phyloP scores from a whole-genome alignment of 1,140 invertebrate species.

The Halyomorpha halys region DNA sequence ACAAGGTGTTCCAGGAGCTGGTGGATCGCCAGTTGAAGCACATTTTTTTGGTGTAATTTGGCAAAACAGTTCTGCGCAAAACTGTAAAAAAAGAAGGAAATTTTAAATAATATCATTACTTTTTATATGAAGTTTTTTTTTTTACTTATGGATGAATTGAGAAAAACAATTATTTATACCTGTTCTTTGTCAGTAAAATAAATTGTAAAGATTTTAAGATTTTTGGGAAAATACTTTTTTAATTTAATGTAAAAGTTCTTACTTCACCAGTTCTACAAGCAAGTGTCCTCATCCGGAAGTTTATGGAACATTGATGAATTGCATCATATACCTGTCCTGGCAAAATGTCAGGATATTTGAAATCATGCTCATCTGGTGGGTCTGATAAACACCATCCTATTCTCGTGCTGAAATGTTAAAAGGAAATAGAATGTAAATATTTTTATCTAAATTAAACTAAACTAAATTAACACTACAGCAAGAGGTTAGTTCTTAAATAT shows the following conservation, averaged over 20 bases:
- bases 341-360: constrained; percentile 44
- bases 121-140: too few species aligned
- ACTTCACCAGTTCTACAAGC: constrained; percentile 23
- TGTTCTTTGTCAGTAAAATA: too few species aligned
- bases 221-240: neutral
- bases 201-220: too few species aligned
- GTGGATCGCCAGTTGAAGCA: constrained; percentile 45
- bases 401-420: constrained; percentile 40
- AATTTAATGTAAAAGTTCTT: neutral
- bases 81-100: constrained; percentile 21
- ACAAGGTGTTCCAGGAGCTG: constrained; percentile 50
- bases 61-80: constrained; percentile 51
- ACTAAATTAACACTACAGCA: too few species aligned
- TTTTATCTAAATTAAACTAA: too few species aligned
- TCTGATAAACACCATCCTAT: constrained; percentile 54
- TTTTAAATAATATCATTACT: too few species aligned
- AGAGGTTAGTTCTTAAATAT: too few species aligned
- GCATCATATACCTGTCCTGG: constrained; percentile 61
- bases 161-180: too few species aligned
- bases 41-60: constrained; percentile 41
- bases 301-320: constrained; percentile 51
- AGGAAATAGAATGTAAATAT: too few species aligned
- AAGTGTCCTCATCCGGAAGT: constrained; percentile 24
- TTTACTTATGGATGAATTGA: too few species aligned
- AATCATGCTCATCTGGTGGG: constrained; percentile 43